Evolutionary conservation across 2,113 vertebrate genomes (phyloP).

Genomic region (Athene noctua): DNA sequence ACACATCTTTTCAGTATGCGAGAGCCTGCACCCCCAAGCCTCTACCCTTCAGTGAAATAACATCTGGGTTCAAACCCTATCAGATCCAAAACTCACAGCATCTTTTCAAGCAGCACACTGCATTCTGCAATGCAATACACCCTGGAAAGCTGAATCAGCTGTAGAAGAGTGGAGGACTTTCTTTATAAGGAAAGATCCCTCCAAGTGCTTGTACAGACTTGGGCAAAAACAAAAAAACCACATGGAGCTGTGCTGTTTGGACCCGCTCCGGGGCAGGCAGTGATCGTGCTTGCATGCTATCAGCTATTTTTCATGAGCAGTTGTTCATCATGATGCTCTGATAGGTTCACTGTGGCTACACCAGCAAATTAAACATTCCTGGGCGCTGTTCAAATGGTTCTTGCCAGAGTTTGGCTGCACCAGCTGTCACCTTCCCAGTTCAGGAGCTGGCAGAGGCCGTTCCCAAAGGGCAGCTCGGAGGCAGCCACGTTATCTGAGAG

Average conservation of each 20-base stretch:
- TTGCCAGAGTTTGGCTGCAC: background rate
- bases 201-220: background rate
- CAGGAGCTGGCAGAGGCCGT: background rate
- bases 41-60: background rate
- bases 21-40: background rate
- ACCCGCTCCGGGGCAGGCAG: background rate
- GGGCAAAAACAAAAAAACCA: background rate
- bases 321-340: background rate
- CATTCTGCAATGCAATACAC: accelerated
- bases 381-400: background rate
- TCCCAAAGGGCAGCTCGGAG: background rate
- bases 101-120: background rate
- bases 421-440: background rate
- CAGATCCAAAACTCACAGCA: background rate
- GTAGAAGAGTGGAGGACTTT: background rate
- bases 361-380: background rate
- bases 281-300: accelerated
- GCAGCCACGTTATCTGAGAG: accelerated
- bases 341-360: background rate
- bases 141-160: background rate
- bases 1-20: background rate
- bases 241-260: background rate
- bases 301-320: background rate
- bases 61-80: background rate
- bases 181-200: background rate